A percentile compares a stretch with the other conserved stretches of the same genome.
Conservation (phyloP, 1,140 invertebrate genomes). For the Eciton burchellii region DNA sequence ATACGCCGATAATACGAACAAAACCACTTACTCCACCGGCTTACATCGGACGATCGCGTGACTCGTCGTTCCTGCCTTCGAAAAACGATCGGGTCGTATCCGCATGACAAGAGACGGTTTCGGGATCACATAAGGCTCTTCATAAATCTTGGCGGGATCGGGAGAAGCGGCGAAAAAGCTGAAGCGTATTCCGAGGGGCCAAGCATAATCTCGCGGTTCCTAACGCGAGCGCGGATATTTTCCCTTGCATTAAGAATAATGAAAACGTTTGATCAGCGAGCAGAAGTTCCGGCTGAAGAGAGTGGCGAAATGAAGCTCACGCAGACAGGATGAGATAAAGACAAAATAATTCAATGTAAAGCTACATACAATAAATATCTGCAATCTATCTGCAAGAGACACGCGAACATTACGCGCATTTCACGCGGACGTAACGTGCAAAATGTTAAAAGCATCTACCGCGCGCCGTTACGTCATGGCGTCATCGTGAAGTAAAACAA, state of each 20-base stretch:
- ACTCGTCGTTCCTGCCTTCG: slow-evolving; percentile 6
- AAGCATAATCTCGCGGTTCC: not conserved
- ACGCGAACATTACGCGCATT: no score
- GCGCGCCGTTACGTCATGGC: not conserved
- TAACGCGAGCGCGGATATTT: not conserved
- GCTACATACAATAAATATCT: no score
- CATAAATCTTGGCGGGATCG: slow-evolving; percentile 5
- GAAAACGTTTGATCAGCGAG: not conserved
- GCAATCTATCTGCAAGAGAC: no score
- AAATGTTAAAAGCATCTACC: not conserved
- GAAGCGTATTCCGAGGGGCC: not conserved
- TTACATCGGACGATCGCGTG: not conserved
- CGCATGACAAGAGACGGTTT: not conserved
- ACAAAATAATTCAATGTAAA: no score
- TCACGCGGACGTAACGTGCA: not conserved
- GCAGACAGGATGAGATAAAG: no score
- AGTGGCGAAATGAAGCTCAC: not conserved
- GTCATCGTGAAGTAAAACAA: slow-evolving; percentile 26
- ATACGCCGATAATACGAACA: slow-evolving; percentile 5
- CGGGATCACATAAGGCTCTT: slow-evolving; percentile 2
- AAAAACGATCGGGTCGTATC: not conserved
- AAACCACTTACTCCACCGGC: slow-evolving; percentile 11
- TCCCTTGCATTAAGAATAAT: not conserved
- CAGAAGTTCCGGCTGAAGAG: not conserved
- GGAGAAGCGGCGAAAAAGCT: not conserved